Base-by-base conservation (phyloP, 2,113 vertebrate species). In the Scalopus aquaticus region DNA sequence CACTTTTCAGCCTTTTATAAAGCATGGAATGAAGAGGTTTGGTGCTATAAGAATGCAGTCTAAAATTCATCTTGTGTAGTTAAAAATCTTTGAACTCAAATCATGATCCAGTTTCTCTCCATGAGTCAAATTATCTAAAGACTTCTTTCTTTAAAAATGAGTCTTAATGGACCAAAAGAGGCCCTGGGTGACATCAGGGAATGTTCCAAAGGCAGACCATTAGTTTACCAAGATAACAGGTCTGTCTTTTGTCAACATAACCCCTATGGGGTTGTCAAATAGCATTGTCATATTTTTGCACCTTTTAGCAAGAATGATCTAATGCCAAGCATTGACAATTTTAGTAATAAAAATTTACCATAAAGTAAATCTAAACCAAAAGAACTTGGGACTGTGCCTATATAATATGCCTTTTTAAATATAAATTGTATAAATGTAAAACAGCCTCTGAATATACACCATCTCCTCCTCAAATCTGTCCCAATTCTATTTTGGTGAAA, bases 401-500 rank as follows among this genome's bases (percentile, higher is more conserved):
- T 35, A 20, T 70, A 65, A 44, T 35, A 28, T 70, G 37, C 24
- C 32, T 56, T 83, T 39, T 20, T 19, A 62, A 62, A 62, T 28
- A 9, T 42, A 85, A 78, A 16, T 46, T 78, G 49, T 58, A 28
- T 56, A 85, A 76, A 77, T 44, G 60, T 84, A 46, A 74, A 49
- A 58, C 13, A 35, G 46, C 17, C 26, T 79, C 74, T 69, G 46
- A 56, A 56, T 79, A 79, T 17, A 79, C 30, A 58, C 20, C 37
- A 12, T 69, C 35, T 28, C 3, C 67, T 79, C 62, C 35, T 89
- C 62, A 69, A 35, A n/a, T 44, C 37, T 60, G 58, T 72, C 39
- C 32, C 84, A 87, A 44, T 79, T 90, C 62, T 78, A 67, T 78
- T 78, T 89, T 89, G 74, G 46, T 89, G 60, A 78, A 67, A 67